Conservation (phyloP, 2,797 vertebrate species). For the Falco berigora region DNA sequence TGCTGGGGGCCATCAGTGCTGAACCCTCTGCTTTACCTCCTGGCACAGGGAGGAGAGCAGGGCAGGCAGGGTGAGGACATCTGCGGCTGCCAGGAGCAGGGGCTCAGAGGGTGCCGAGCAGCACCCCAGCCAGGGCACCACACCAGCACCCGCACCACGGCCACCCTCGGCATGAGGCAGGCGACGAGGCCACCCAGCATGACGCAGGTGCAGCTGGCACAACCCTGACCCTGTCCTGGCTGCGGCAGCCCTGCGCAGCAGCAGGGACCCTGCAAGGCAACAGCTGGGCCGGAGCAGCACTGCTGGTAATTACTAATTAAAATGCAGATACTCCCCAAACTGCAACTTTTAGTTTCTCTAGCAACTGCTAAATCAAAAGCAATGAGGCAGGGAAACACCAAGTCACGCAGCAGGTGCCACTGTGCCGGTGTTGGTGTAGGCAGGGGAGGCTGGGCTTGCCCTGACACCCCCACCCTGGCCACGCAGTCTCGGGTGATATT, state of each 20-base stretch:
- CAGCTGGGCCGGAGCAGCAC: not conserved
- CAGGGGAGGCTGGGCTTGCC: not conserved
- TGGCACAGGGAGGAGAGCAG: not conserved
- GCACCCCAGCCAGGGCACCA: not conserved
- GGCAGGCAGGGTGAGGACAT: not conserved
- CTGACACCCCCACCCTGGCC: not conserved
- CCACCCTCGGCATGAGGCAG: not conserved
- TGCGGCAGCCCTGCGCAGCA: not conserved
- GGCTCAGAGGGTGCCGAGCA: not conserved
- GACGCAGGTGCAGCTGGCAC: not conserved
- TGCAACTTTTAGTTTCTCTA: constrained; percentile 39
- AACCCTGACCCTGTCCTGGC: not conserved
- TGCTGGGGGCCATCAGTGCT: not conserved
- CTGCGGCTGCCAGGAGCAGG: rapidly evolving
- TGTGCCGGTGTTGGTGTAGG: rapidly evolving
- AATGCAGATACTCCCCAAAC: constrained; percentile 43
- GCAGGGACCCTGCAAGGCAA: not conserved
- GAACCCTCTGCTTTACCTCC: not conserved
- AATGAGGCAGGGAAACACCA: not conserved
- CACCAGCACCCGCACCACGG: not conserved
- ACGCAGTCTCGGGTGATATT: not conserved
- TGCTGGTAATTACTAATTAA: constrained; percentile 34
- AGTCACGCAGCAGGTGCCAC: not conserved
- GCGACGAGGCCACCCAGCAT: not conserved
- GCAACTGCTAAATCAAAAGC: constrained; percentile 42